These are phyloP conservation scores for Enteromius fasciolatus DNA, from an alignment of 2,797 vertebrate genomes.

Conservation along the genomic window DNA sequence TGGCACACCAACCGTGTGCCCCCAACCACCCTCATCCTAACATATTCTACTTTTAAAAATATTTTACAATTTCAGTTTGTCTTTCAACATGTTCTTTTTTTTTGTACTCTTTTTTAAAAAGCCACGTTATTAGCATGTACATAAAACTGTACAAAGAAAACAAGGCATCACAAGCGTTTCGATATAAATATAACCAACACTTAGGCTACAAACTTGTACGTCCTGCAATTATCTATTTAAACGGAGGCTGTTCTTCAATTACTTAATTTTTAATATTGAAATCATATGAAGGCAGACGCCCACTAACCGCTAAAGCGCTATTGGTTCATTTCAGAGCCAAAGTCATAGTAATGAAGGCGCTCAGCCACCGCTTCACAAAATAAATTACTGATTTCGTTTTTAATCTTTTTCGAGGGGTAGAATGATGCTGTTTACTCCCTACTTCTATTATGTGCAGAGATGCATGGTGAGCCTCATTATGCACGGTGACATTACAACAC, in stretches of 20 bases:
- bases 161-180: conserved; percentile 91
- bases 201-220: conserved; percentile 79
- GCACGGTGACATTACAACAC: conserved; percentile 42
- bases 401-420: conserved; percentile 31
- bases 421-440: conserved; percentile 40
- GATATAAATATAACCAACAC: conserved; percentile 93
- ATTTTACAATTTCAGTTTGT: conserved; percentile 83
- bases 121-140: conserved; percentile 98
- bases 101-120: conserved; percentile 80
- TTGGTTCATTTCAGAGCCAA: conserved; percentile 15
- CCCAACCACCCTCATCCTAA: conserved; percentile 80
- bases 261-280: conserved; percentile 23
- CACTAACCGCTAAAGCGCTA: conserved; percentile 3
- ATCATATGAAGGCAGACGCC: conserved; percentile 19
- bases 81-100: conserved; percentile 78
- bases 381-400: conserved; percentile 9
- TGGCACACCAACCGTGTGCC: conserved; percentile 76
- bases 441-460: conserved; percentile 17
- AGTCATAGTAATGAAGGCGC: conserved; percentile 12
- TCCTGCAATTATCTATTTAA: conserved; percentile 68
- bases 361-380: conserved; percentile 13
- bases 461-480: conserved; percentile 30
- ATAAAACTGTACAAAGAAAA: conserved; percentile 99
- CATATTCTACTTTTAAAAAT: conserved; percentile 85
- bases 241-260: conserved; percentile 54